These are phyloP conservation scores for Macrobrachium rosenbergii DNA, from an alignment of 1,140 invertebrate genomes.

Conservation along the genomic window DNA sequence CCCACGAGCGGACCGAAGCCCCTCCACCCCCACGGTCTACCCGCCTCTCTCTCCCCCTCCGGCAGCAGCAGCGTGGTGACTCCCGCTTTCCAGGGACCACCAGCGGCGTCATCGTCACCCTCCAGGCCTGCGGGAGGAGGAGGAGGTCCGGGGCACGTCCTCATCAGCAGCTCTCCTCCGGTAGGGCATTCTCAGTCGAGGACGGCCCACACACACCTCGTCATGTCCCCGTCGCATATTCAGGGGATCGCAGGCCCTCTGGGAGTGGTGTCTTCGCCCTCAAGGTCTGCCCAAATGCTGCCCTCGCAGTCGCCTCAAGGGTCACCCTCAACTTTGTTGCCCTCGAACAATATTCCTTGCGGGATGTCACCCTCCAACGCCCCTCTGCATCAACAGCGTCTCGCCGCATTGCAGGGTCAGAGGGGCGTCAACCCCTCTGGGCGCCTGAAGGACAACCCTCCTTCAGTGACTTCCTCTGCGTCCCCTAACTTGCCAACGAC, in stretches of 20 bases:
- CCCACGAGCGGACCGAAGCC: too few relatives aligned
- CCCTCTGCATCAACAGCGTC: not conserved
- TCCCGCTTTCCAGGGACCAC: too few relatives aligned
- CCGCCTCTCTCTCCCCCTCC: too few relatives aligned
- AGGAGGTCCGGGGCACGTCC: not conserved
- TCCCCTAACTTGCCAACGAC: slow-evolving; percentile 3
- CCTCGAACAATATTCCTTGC: not conserved
- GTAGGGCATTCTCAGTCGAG: not conserved
- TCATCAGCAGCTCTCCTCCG: not conserved
- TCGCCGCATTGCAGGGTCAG: slow-evolving; percentile 5
- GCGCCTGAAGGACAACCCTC: not conserved
- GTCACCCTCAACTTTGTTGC: not conserved
- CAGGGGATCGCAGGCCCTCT: not conserved
- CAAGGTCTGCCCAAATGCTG: not conserved
- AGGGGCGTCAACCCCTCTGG: not conserved
- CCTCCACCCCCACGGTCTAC: too few relatives aligned
- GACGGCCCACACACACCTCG: not conserved
- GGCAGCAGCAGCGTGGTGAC: too few relatives aligned
- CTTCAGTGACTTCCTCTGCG: slow-evolving; percentile 19
- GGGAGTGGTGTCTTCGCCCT: not conserved
- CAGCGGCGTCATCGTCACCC: not conserved
- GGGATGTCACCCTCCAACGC: not conserved
- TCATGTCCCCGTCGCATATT: not conserved
- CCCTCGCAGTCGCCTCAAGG: not conserved
- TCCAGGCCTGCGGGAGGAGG: not conserved